Evolutionary conservation across 2,888 invertebrate genomes (phyloP).

Genomic region (Lycophotia porphyrea): DNA sequence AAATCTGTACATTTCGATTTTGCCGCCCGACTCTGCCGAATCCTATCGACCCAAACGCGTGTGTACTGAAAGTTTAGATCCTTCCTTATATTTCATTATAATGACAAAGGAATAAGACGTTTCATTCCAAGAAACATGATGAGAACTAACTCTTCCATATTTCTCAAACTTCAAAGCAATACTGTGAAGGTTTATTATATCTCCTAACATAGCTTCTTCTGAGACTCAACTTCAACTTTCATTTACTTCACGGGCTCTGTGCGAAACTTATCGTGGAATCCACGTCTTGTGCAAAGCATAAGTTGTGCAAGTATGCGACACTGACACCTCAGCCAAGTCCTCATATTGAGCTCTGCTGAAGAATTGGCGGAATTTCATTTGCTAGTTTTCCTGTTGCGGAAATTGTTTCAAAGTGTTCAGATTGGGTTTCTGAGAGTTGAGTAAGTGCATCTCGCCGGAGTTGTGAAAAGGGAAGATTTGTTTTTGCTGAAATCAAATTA

Average conservation of each 20-base stretch:
- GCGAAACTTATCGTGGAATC: conserved; percentile 54
- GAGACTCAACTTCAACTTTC: conserved; percentile 53
- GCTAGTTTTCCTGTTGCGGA: conserved; percentile 54
- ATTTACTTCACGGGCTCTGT: conserved; percentile 39
- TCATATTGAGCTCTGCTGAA: conserved; percentile 44
- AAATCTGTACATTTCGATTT: not conserved
- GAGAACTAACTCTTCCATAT: conserved; percentile 8
- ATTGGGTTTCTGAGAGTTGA: conserved; percentile 50
- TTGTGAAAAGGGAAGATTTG: conserved; percentile 27
- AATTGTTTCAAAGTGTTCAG: conserved; percentile 51
- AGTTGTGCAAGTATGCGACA: conserved; percentile 61
- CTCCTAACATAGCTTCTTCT: conserved; percentile 21
- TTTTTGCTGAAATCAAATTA: conserved; percentile 14
- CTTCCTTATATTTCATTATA: not conserved
- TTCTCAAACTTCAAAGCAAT: conserved; percentile 38
- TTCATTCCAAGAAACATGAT: conserved; percentile 1
- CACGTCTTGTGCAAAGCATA: conserved; percentile 59
- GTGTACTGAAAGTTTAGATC: not conserved
- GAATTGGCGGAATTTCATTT: conserved; percentile 63
- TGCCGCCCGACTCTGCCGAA: not conserved
- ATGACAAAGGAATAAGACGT: not conserved
- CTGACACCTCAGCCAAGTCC: conserved; percentile 51
- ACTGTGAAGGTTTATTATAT: conserved; percentile 32
- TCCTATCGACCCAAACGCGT: not conserved
- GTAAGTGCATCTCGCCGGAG: conserved; percentile 36